Percentiles rank a stretch among this genome's conserved stretches.
Conservation (phyloP, 2,113 vertebrate genomes). For the Pelvicachromis taeniatus region DNA sequence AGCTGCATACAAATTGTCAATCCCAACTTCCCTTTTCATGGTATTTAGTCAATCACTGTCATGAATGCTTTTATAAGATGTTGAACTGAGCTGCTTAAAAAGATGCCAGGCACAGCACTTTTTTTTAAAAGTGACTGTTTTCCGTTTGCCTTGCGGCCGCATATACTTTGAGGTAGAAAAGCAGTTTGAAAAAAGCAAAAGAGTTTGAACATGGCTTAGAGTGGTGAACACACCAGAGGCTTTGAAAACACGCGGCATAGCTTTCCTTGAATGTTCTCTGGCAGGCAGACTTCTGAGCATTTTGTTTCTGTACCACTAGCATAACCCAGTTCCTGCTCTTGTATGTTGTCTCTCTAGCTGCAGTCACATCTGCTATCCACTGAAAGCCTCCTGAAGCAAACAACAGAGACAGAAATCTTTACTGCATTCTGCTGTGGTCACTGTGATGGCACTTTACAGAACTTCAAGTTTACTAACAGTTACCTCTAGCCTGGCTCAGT, state of each 20-base stretch:
- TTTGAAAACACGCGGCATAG: neutral
- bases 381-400: neutral
- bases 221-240: slow-evolving; percentile 16
- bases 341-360: neutral
- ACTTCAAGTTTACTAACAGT: neutral
- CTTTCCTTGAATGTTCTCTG: slow-evolving; percentile 7
- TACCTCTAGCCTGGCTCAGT: neutral
- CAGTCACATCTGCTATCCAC: neutral
- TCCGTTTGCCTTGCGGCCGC: slow-evolving; percentile 1
- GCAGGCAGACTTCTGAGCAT: neutral
- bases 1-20: neutral
- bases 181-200: slow-evolving; percentile 4
- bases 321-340: slow-evolving; percentile 1
- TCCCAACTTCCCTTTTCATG: neutral
- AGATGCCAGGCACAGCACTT: slow-evolving; percentile 33
- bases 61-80: slow-evolving; percentile 7
- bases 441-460: neutral
- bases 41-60: slow-evolving; percentile 38
- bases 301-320: slow-evolving; percentile 5
- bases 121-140: slow-evolving; percentile 16
- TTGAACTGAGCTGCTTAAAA: slow-evolving; percentile 10
- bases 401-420: neutral
- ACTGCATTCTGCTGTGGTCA: neutral
- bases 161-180: slow-evolving; percentile 8
- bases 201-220: slow-evolving; percentile 5